phyloP scores from a whole-genome alignment of 2,888 invertebrate species.

The Gymnoscelis rufifasciata region DNA sequence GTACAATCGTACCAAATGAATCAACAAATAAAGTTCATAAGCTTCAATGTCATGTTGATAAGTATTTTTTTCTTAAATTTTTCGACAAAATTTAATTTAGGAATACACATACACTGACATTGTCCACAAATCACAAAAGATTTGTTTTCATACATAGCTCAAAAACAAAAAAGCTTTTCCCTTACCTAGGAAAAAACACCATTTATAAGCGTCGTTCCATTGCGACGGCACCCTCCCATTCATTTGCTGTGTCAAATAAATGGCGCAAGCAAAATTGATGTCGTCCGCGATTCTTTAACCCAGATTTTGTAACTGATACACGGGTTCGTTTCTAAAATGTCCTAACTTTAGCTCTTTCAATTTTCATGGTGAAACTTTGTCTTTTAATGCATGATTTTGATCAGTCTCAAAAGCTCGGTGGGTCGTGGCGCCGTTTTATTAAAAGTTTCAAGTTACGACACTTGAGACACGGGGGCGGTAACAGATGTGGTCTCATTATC shows the following conservation, averaged over 20 bases:
- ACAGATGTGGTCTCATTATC: slow-evolving; percentile 66
- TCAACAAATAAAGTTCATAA: too few relatives aligned
- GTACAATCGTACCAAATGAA: too few relatives aligned
- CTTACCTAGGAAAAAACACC: slow-evolving; percentile 20
- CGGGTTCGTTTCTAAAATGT: background rate
- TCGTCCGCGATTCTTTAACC: slow-evolving; percentile 47
- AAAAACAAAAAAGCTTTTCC: slow-evolving; percentile 2
- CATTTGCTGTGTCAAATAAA: slow-evolving; percentile 61
- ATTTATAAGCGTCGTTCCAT: slow-evolving; percentile 28
- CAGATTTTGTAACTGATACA: slow-evolving; percentile 34
- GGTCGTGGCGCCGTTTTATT: slow-evolving; percentile 8
- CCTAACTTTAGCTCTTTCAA: slow-evolving; percentile 1
- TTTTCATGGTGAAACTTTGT: background rate
- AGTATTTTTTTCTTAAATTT: background rate
- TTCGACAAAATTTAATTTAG: too few relatives aligned
- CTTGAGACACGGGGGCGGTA: slow-evolving; percentile 47
- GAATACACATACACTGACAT: background rate
- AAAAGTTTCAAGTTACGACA: slow-evolving; percentile 40
- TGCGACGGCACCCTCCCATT: slow-evolving; percentile 40
- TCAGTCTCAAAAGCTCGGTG: background rate
- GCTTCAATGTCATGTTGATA: background rate
- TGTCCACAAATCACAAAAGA: background rate
- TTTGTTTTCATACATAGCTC: background rate
- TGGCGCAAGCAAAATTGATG: slow-evolving; percentile 69
- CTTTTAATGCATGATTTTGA: background rate